Evolutionary conservation across 1,140 invertebrate genomes (phyloP).

Genomic region (Elymnias hypermnestra): DNA sequence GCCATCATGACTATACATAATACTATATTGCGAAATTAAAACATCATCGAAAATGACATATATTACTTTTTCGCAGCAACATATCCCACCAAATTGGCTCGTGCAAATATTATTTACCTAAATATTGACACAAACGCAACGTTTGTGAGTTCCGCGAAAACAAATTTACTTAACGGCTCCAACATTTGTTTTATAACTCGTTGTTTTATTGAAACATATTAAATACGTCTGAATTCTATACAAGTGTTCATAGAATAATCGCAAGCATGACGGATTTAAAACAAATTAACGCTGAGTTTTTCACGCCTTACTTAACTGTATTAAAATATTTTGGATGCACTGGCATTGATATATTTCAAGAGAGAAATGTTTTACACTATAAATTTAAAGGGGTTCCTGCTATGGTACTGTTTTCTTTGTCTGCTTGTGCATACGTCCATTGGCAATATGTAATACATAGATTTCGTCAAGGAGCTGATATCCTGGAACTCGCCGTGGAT

Average conservation of each 20-base stretch:
- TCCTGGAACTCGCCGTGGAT: conserved; percentile 18
- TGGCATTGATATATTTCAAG: conserved; percentile 23
- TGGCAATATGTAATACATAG: conserved; percentile 11
- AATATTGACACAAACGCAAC: background rate
- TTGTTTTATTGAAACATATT: conserved; percentile 6
- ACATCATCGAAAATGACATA: too few species aligned
- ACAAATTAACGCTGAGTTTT: conserved; percentile 18
- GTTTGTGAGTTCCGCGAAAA: background rate
- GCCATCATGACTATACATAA: too few species aligned
- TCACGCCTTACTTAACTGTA: conserved; percentile 20
- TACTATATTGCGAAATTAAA: background rate
- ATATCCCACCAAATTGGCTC: conserved; percentile 6
- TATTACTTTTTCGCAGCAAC: background rate
- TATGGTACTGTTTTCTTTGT: conserved; percentile 8
- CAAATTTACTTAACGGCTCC: background rate
- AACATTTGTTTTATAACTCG: conserved; percentile 8
- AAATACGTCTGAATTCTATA: background rate
- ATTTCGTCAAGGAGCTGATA: conserved; percentile 2
- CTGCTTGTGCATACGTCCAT: conserved; percentile 4
- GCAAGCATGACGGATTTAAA: conserved; percentile 17
- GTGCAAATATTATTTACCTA: conserved; percentile 3
- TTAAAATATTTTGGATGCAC: conserved; percentile 18
- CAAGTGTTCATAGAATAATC: too few species aligned
- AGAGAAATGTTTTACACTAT: conserved; percentile 14
- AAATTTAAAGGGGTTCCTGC: too few species aligned